These are phyloP conservation scores for Ivindomyrus marchei DNA, from an alignment of 2,113 vertebrate species.

Conservation along the genomic window DNA sequence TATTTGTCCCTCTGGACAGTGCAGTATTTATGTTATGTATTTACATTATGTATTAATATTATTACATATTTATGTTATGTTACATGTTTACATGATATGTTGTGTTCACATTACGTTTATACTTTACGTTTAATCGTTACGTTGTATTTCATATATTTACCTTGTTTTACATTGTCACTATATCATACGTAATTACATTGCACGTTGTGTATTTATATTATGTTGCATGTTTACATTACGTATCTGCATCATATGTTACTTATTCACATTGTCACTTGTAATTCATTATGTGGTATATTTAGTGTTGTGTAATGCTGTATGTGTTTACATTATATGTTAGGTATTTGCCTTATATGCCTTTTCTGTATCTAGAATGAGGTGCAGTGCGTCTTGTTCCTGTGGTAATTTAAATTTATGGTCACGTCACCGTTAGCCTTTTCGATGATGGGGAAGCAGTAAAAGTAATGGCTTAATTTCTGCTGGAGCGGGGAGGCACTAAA, in stretches of 20 bases:
- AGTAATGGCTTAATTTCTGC: conserved; percentile 43
- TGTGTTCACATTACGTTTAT: not conserved
- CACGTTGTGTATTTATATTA: not conserved
- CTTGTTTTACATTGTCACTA: not conserved
- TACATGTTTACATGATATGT: not conserved
- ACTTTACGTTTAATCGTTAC: not conserved
- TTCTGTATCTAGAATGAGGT: not conserved
- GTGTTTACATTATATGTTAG: not conserved
- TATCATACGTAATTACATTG: not conserved
- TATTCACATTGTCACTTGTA: not conserved
- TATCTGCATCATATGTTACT: not conserved
- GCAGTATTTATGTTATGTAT: not conserved
- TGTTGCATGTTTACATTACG: not conserved
- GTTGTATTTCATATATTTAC: not conserved
- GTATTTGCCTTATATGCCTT: not conserved
- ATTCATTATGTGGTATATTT: not conserved
- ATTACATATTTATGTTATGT: not conserved
- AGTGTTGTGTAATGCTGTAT: not conserved
- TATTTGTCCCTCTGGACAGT: conserved; percentile 18
- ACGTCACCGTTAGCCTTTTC: conserved; percentile 44
- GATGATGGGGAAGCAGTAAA: conserved; percentile 36
- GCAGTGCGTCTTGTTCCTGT: conserved; percentile 20
- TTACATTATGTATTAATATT: not conserved
- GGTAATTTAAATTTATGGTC: conserved; percentile 56
- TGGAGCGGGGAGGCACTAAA: conserved; percentile 33